A percentile compares a stretch with the other conserved stretches of the same genome.
Conservation (phyloP, 2,797 vertebrate genomes). For the Urocyon cinereoargenteus region DNA sequence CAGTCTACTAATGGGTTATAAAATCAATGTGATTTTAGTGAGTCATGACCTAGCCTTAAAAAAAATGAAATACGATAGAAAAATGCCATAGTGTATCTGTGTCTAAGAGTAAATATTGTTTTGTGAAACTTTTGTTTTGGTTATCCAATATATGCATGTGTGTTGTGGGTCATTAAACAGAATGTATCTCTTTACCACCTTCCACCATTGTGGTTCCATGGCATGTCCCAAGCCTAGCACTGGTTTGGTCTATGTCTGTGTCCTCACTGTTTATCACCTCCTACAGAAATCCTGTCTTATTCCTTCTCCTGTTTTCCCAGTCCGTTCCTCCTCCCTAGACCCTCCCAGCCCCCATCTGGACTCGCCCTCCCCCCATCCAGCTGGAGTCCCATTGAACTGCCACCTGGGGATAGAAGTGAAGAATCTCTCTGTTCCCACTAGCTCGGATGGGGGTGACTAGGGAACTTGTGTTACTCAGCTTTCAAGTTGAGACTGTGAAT, state of each 20-base stretch:
- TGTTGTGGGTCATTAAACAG: slow-evolving; percentile 25
- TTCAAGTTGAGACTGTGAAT: neutral
- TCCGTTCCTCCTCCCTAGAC: neutral
- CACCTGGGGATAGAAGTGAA: neutral
- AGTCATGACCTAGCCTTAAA: slow-evolving; percentile 58
- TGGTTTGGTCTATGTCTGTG: slow-evolving; percentile 35
- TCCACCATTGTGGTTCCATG: neutral
- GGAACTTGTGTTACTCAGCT: neutral
- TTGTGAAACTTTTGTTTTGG: neutral
- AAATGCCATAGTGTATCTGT: neutral
- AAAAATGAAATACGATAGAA: slow-evolving; percentile 52
- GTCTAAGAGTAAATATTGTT: slow-evolving; percentile 54
- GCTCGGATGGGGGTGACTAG: slow-evolving; percentile 19
- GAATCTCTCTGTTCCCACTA: neutral
- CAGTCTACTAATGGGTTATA: slow-evolving; percentile 33
- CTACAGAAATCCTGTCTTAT: slow-evolving; percentile 9
- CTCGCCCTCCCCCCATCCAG: neutral
- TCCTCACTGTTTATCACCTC: neutral
- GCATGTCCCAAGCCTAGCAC: neutral
- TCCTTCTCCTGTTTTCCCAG: neutral
- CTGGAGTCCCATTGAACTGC: slow-evolving; percentile 21
- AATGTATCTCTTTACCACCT: slow-evolving; percentile 31
- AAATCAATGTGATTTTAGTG: slow-evolving; percentile 53
- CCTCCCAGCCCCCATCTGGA: slow-evolving; percentile 23
- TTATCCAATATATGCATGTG: slow-evolving; percentile 13